Percentiles rank a stretch among this genome's conserved stretches.
Conservation (phyloP, 2,888 invertebrate genomes). For the Rhamnusium bicolor region DNA sequence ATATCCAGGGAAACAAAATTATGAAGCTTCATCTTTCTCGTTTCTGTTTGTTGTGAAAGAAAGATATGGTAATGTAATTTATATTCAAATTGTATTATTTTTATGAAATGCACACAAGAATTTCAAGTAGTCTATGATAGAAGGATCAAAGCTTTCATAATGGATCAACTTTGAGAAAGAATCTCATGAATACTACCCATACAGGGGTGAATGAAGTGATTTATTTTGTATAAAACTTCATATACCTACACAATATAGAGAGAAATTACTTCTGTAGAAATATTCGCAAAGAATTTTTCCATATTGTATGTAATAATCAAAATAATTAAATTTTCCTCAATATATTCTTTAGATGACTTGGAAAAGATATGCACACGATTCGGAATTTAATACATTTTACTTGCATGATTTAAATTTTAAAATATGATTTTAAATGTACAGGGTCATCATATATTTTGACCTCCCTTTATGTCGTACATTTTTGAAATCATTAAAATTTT, state of each 20-base stretch:
- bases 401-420: too few relatives aligned
- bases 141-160: slow-evolving; percentile 28
- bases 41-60: not conserved
- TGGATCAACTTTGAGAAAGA: slow-evolving; percentile 14
- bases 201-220: slow-evolving; percentile 5
- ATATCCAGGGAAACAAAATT: not conserved
- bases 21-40: slow-evolving; percentile 9
- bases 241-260: not conserved
- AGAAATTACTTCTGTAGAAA: not conserved
- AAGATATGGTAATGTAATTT: slow-evolving; percentile 33
- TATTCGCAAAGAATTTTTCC: not conserved
- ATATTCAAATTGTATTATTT: slow-evolving; percentile 33
- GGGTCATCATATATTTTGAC: too few relatives aligned
- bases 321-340: not conserved
- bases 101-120: slow-evolving; percentile 28
- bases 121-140: slow-evolving; percentile 27
- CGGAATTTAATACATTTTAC: too few relatives aligned
- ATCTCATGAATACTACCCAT: slow-evolving; percentile 25
- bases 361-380: too few relatives aligned
- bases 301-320: not conserved
- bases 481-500: too few relatives aligned
- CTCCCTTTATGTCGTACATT: too few relatives aligned
- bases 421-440: too few relatives aligned
- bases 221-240: not conserved
- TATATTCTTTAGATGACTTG: too few relatives aligned